phyloP scores from a whole-genome alignment of 2,888 invertebrate species.

The Amphipoea lucens region DNA sequence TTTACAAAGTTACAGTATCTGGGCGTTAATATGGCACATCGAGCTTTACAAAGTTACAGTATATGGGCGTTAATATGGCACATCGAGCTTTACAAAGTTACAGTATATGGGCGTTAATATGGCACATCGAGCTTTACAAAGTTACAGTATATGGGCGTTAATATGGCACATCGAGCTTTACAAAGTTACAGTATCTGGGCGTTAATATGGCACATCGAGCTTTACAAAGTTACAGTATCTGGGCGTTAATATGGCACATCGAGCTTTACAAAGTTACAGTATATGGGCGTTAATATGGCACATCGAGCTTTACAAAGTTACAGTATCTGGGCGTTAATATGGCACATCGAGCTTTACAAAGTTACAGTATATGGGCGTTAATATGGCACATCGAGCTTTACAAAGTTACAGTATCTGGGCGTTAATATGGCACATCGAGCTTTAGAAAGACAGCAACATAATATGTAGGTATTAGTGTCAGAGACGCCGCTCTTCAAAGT shows the following conservation, averaged over 20 bases:
- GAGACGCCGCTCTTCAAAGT: neutral
- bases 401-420: too few relatives aligned
- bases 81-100: neutral
- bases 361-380: too few relatives aligned
- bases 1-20: neutral
- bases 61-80: too few relatives aligned
- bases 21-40: neutral
- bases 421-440: too few relatives aligned
- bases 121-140: neutral
- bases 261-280: neutral
- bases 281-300: too few relatives aligned
- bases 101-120: neutral
- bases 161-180: neutral
- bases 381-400: neutral
- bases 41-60: neutral
- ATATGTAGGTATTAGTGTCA: neutral
- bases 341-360: neutral
- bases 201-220: too few relatives aligned
- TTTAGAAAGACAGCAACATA: neutral
- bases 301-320: neutral
- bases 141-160: too few relatives aligned
- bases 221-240: neutral
- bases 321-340: neutral
- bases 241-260: neutral
- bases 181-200: too few relatives aligned